These are phyloP conservation scores for Gymnocypris eckloni DNA, from an alignment of 2,797 vertebrate species.

Conservation along the genomic window DNA sequence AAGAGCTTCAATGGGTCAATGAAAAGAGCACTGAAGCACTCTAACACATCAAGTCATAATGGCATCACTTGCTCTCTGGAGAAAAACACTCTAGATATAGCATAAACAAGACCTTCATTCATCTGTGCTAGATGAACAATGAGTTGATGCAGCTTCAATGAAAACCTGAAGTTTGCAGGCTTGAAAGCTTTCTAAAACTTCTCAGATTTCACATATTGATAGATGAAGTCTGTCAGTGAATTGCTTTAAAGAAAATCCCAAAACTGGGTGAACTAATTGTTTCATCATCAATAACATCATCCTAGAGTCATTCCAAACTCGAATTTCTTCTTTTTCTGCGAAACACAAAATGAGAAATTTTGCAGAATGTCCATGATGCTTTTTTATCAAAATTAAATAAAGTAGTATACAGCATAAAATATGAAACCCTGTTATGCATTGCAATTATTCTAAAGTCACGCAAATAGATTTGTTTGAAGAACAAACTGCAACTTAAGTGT, in stretches of 20 bases:
- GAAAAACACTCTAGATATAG: not conserved
- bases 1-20: not conserved
- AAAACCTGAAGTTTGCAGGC: conserved; percentile 15
- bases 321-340: no score
- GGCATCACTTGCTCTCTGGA: conserved; percentile 11
- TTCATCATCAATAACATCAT: not conserved
- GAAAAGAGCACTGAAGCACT: not conserved
- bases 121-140: not conserved
- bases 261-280: not conserved
- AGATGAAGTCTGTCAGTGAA: not conserved
- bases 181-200: conserved; percentile 1
- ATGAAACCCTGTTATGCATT: not conserved
- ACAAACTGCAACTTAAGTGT: not conserved
- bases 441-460: not conserved
- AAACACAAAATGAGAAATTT: not conserved
- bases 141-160: not conserved
- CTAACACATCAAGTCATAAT: conserved; percentile 1
- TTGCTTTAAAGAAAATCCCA: not conserved
- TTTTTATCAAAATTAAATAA: not conserved
- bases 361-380: not conserved
- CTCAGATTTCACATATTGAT: not conserved
- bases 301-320: not conserved
- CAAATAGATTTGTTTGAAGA: not conserved
- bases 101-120: not conserved
- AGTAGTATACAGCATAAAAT: not conserved